phyloP scores from a whole-genome alignment of 2,113 vertebrate species.

The Labeo catla region DNA sequence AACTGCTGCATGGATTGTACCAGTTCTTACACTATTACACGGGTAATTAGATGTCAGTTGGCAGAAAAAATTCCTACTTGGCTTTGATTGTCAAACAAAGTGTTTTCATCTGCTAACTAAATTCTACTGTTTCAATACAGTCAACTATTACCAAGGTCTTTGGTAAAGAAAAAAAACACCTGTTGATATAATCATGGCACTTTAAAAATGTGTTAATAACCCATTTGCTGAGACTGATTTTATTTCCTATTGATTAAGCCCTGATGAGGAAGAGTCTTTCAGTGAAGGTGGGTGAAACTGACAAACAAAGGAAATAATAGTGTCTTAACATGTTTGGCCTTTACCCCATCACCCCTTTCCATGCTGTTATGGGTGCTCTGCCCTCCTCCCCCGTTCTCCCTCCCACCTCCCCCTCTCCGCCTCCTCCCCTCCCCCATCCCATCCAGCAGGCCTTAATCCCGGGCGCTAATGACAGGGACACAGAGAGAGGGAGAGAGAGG shows the following conservation, averaged over 20 bases:
- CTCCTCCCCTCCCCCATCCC: constrained; percentile 70
- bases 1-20: not conserved
- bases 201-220: constrained; percentile 38
- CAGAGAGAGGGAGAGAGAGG: constrained; percentile 52
- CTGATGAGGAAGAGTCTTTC: not conserved
- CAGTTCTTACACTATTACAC: not conserved
- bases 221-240: constrained; percentile 2
- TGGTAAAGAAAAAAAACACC: constrained; percentile 20
- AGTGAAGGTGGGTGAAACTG: not conserved
- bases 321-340: constrained; percentile 38
- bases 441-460: constrained; percentile 79
- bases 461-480: constrained; percentile 74
- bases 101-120: not conserved
- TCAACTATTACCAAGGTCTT: not conserved
- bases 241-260: constrained; percentile 44
- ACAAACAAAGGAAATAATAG: constrained; percentile 33
- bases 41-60: not conserved
- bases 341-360: constrained; percentile 51
- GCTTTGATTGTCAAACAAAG: not conserved
- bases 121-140: not conserved
- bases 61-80: not conserved
- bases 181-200: constrained; percentile 49
- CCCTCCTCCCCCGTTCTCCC: constrained; percentile 60
- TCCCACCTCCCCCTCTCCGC: constrained; percentile 57
- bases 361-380: constrained; percentile 47